Conservation (phyloP, 2,797 vertebrate species). For the Brachymystax lenok region DNA sequence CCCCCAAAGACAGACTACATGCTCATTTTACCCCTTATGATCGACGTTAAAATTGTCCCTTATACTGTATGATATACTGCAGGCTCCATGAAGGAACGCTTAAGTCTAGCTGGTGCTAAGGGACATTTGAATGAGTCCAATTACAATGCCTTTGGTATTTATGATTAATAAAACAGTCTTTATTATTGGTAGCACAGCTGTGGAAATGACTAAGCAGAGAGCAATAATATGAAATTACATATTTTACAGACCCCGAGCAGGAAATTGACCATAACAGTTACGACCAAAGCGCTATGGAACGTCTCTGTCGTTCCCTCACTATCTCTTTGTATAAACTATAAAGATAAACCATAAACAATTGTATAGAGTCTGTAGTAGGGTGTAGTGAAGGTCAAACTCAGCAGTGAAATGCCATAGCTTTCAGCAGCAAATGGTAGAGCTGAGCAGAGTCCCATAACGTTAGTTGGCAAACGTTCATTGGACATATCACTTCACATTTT, state of each 20-base stretch:
- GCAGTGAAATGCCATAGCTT: neutral
- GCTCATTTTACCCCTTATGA: constrained; percentile 72
- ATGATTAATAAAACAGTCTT: constrained; percentile 63
- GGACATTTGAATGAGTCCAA: constrained; percentile 66
- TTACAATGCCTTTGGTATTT: constrained; percentile 65
- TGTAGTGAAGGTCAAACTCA: constrained; percentile 25
- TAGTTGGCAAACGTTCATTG: neutral
- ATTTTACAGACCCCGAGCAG: constrained; percentile 58
- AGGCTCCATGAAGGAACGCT: constrained; percentile 37
- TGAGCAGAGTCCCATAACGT: neutral
- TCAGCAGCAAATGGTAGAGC: neutral
- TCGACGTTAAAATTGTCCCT: constrained; percentile 55
- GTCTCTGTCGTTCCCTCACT: constrained; percentile 23
- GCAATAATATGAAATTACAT: constrained; percentile 62
- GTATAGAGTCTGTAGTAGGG: constrained; percentile 20
- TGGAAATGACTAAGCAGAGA: constrained; percentile 57
- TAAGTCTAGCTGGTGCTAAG: constrained; percentile 55
- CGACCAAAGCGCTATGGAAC: constrained; percentile 44
- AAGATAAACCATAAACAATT: constrained; percentile 33
- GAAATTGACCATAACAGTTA: constrained; percentile 57
- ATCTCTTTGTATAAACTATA: constrained; percentile 29
- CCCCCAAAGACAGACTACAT: constrained; percentile 62
- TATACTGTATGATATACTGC: constrained; percentile 32
- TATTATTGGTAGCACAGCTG: constrained; percentile 66
- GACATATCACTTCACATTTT: neutral